phyloP scores from a whole-genome alignment of 2,113 vertebrate species.

The Brachionichthys hirsutus region DNA sequence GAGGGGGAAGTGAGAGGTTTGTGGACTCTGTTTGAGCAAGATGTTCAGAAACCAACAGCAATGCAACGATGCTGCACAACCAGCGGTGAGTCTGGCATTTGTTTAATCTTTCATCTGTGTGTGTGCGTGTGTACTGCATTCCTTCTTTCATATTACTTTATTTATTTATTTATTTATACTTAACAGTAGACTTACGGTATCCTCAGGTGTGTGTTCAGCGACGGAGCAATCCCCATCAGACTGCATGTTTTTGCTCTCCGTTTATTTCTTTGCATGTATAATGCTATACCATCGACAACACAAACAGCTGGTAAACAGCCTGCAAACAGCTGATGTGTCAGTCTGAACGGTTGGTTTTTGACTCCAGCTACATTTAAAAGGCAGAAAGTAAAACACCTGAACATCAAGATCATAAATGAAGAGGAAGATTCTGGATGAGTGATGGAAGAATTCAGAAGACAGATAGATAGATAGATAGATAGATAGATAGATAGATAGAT shows the following conservation, averaged over 20 bases:
- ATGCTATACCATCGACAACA: too few relatives aligned
- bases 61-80: conserved; percentile 54
- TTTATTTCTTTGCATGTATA: too few relatives aligned
- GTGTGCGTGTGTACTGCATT: conserved; percentile 8
- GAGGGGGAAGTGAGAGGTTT: not conserved
- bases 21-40: conserved; percentile 19
- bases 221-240: too few relatives aligned
- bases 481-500: conserved; percentile 2
- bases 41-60: conserved; percentile 58
- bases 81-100: conserved; percentile 60
- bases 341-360: too few relatives aligned
- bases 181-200: not conserved
- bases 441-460: not conserved
- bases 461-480: not conserved
- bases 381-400: not conserved
- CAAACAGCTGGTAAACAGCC: too few relatives aligned
- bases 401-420: too few relatives aligned
- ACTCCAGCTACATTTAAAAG: too few relatives aligned
- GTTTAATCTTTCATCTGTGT: conserved; percentile 28
- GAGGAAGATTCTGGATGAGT: too few relatives aligned
- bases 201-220: not conserved
- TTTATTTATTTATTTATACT: too few relatives aligned
- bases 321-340: too few relatives aligned
- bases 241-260: too few relatives aligned
- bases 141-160: too few relatives aligned